A percentile compares a stretch with the other conserved stretches of the same genome.
Conservation (phyloP, 2,797 vertebrate genomes). For the Lutjanus argentimaculatus region DNA sequence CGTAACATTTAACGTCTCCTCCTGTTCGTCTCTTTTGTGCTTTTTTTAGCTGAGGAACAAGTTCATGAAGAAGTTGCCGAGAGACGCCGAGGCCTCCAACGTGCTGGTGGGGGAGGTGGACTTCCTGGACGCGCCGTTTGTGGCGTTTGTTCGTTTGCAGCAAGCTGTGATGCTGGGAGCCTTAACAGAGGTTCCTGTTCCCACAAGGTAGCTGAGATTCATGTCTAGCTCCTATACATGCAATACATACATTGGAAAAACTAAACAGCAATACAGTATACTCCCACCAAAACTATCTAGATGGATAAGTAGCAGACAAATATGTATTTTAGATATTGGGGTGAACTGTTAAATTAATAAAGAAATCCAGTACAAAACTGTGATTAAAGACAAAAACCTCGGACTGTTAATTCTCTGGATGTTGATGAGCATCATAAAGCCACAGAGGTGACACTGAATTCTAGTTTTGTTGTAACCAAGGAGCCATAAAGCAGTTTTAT, state of each 20-base stretch:
- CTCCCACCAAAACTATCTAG: no score
- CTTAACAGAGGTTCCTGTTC: slow-evolving; percentile 97
- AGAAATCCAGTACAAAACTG: not conserved
- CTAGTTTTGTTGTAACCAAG: not conserved
- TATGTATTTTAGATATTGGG: no score
- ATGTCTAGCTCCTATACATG: not conserved
- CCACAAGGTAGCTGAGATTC: slow-evolving; percentile 90
- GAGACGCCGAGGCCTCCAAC: slow-evolving; percentile 97
- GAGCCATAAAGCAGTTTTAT: slow-evolving; percentile 13
- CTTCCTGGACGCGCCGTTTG: slow-evolving; percentile 95
- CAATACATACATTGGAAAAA: no score
- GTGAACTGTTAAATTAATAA: not conserved
- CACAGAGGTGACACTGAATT: not conserved
- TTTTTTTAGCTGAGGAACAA: slow-evolving; percentile 94
- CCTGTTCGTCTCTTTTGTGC: slow-evolving; percentile 38
- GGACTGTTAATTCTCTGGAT: not conserved
- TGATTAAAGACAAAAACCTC: not conserved
- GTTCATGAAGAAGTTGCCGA: slow-evolving; percentile 99
- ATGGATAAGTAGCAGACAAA: no score
- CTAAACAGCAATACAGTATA: no score
- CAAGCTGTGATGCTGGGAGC: slow-evolving; percentile 98
- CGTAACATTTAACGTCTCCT: slow-evolving; percentile 36
- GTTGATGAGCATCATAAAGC: not conserved
- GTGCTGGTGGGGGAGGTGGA: slow-evolving; percentile 98
- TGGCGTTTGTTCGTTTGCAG: slow-evolving; percentile 96